Evolutionary conservation across 2,797 vertebrate species (phyloP), one percentile per base, ranked within the genome.

Genomic region (Eupleurogrammus muticus): DNA sequence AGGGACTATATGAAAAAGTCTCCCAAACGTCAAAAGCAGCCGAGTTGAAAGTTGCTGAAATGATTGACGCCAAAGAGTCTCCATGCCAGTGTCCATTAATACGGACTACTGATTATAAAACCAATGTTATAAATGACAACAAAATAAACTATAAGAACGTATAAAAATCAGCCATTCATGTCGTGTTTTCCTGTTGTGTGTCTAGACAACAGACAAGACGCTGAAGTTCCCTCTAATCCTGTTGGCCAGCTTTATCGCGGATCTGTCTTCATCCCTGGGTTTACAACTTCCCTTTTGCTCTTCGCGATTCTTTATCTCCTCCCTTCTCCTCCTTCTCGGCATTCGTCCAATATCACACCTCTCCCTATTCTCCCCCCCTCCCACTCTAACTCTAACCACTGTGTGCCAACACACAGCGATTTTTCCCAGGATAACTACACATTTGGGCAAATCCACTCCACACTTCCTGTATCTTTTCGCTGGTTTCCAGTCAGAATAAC

Each of bases 381-480:
- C 34, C 38, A 9, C 32, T n/a, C 4, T 64, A 17, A 2, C 58
- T 35, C 5, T 71, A 19, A 47, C 16, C 9, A 28, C 51, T 23
- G 54, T 65, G 57, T 62, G 67, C 50, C 58, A 58, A 9, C 40
- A 47, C 69, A 38, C 19, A 40, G 28, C 14, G 36, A 62, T 52
- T 73, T n/a, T 66, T 55, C 38, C 46, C 51, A 42, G 57, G 21
- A 49, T 82, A 57, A 77, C 84, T 69, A 66, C 32, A 77, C 2
- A 65, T 70, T 49, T 56, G 67, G 54, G 54, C 51, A 52, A 46
- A 35, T 44, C 34, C 47, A 44, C 17, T 47, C 20, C 28, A 35
- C 46, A 17, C 10, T 50, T 49, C 53, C 24, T 48, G 5, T 46
- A 34, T 20, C 42, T 62, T 47, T 35, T 16, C 46, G 44, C n/a